phyloP scores from a whole-genome alignment of 1,140 invertebrate species.

The Pseudachorutes palmiensis region DNA sequence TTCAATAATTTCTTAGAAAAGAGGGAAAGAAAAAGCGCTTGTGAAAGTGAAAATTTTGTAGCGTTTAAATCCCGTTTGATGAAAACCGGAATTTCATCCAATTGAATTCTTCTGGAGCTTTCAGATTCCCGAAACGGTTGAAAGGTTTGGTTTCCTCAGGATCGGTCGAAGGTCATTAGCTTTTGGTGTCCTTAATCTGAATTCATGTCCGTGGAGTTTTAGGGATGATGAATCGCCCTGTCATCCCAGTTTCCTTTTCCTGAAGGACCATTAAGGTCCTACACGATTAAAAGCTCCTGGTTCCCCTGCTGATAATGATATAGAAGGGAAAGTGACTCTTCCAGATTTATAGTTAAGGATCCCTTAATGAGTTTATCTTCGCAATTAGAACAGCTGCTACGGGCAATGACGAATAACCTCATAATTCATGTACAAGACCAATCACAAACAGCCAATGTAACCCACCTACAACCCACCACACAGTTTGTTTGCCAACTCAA shows the following conservation, averaged over 20 bases:
- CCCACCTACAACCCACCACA: not conserved
- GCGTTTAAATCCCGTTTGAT: too few relatives aligned
- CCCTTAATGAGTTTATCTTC: conserved; percentile 33
- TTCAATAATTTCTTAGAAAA: too few relatives aligned
- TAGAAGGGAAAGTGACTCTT: conserved; percentile 12
- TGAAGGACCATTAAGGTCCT: not conserved
- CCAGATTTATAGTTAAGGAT: conserved; percentile 32
- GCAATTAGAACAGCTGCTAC: conserved; percentile 33
- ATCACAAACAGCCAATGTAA: too few relatives aligned
- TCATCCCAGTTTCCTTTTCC: not conserved
- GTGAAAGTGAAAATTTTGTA: too few relatives aligned
- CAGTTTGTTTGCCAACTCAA: too few relatives aligned
- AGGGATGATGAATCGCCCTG: not conserved
- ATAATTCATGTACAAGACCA: not conserved
- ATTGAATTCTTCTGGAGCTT: too few relatives aligned
- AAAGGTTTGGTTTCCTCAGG: not conserved
- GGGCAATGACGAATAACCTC: conserved; percentile 27
- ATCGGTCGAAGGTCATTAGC: too few relatives aligned
- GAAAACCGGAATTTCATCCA: too few relatives aligned
- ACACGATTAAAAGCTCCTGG: not conserved
- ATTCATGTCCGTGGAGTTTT: not conserved
- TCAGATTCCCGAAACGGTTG: too few relatives aligned
- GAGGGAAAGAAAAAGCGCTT: too few relatives aligned
- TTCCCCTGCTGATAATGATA: not conserved
- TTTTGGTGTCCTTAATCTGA: too few relatives aligned